phyloP scores from a whole-genome alignment of 2,113 vertebrate species.

The Gobiocypris rarus region DNA sequence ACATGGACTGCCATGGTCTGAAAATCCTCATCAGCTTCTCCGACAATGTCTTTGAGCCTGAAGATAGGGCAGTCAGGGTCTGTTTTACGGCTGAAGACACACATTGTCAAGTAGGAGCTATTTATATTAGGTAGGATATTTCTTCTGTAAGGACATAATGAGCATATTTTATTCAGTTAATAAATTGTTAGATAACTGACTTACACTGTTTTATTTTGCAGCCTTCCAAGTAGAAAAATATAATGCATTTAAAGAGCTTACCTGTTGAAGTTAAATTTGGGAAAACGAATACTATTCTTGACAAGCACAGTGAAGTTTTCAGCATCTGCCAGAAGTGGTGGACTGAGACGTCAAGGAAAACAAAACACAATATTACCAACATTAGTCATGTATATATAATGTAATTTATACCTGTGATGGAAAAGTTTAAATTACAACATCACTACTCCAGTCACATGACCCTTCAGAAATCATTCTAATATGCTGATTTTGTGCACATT shows the following conservation, averaged over 20 bases:
- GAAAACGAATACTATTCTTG: conserved; percentile 88
- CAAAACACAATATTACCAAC: not conserved
- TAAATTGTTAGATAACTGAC: not conserved
- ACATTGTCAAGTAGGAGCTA: conserved; percentile 77
- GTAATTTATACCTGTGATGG: no score
- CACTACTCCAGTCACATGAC: no score
- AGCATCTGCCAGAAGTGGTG: conserved; percentile 78
- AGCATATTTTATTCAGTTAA: not conserved
- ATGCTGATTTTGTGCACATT: no score
- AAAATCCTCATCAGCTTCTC: conserved; percentile 79
- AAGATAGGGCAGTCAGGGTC: conserved; percentile 88
- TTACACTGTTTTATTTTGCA: not conserved
- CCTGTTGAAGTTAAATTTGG: conserved; percentile 88
- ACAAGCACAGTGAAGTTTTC: conserved; percentile 88
- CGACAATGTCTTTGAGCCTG: conserved; percentile 76
- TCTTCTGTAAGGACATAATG: conserved; percentile 67
- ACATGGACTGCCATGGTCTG: conserved; percentile 86
- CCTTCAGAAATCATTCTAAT: no score
- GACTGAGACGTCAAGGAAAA: conserved; percentile 69
- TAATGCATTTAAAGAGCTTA: conserved; percentile 62
- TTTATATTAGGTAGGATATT: conserved; percentile 82
- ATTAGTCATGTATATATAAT: no score
- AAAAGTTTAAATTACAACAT: no score
- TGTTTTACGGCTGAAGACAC: conserved; percentile 73
- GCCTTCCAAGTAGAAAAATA: not conserved